Evolutionary conservation across 2,113 vertebrate species (phyloP), one percentile per base, ranked within the genome.

Genomic region (Toxotes chatareus): DNA sequence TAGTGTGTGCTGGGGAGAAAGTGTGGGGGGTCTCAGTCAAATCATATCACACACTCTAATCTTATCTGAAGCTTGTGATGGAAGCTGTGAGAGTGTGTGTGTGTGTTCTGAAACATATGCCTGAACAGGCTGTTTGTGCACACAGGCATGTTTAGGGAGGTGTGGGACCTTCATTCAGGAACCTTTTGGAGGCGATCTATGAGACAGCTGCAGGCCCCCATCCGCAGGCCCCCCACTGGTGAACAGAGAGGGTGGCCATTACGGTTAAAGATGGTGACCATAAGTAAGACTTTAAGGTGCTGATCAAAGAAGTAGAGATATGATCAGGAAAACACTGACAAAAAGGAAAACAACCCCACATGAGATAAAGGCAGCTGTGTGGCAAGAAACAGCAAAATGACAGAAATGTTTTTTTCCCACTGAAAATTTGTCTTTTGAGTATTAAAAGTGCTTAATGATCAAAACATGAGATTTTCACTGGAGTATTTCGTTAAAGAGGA

Each of bases 121-220:
- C 55, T 75, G 69, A 85, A 83, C 68, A 46, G 55, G 74, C 70
- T 27, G 57, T 65, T 69, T 79, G 76, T 85, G 79, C 70, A 85
- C 82, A 65, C 63, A 32, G 76, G 82, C 82, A 67, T 69, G 69
- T 56, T 75, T 79, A 83, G 31, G 64, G 71, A 79, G 56, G 38
- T 53, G 46, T 69, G 31, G 79, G 78, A 23, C 82, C 67, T 73
- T 68, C 61, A 85, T 72, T 84, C 61, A 60, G 57, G 68, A 83
- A 84, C 85, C 76, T 84, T 90, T 87, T 77, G 62, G 80, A 84
- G 62, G 73, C 46, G 70, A 87, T 88, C 73, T 76, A 59, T 7
- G 63, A 76, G 83, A 87, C 91, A 93, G 92, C 88, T 93, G 92
- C 79, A 68, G 64, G 59, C 76, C 80, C 80, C 53, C 53, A 44